These are phyloP conservation scores for Enteromius unitaeniatus DNA, from an alignment of 2,797 vertebrate genomes.

Conservation along the genomic window DNA sequence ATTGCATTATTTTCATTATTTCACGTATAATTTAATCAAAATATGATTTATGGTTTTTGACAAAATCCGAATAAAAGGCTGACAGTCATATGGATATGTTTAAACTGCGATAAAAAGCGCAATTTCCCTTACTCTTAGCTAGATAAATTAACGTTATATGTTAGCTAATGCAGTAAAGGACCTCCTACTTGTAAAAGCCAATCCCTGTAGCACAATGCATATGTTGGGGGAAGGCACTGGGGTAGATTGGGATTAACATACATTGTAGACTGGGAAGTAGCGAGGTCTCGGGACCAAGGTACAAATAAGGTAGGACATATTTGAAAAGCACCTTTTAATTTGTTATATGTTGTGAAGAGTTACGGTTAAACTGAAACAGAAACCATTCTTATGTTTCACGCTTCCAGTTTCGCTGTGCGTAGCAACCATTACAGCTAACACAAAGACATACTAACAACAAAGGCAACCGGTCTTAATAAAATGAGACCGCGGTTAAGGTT, in stretches of 20 bases:
- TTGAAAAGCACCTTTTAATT: constrained; percentile 14
- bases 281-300: constrained; percentile 35
- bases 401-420: not conserved
- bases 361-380: not conserved
- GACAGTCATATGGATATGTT: too few relatives aligned
- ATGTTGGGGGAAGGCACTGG: constrained; percentile 24
- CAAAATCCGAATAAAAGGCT: not conserved
- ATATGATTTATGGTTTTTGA: not conserved
- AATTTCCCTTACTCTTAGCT: not conserved
- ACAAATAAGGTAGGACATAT: constrained; percentile 51
- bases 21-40: not conserved
- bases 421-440: not conserved
- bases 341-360: not conserved
- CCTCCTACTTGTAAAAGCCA: constrained; percentile 43
- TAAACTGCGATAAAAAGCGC: not conserved
- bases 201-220: constrained; percentile 34
- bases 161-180: not conserved
- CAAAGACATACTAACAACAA: constrained; percentile 59
- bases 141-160: not conserved
- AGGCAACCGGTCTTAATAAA: constrained; percentile 36
- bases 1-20: not conserved
- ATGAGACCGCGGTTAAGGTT: constrained; percentile 6
- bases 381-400: not conserved
- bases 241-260: not conserved
- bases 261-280: constrained; percentile 4